Evolutionary conservation across 2,888 invertebrate species (phyloP), one percentile per base, ranked within the genome.

Genomic region (Heteropelma amictum): DNA sequence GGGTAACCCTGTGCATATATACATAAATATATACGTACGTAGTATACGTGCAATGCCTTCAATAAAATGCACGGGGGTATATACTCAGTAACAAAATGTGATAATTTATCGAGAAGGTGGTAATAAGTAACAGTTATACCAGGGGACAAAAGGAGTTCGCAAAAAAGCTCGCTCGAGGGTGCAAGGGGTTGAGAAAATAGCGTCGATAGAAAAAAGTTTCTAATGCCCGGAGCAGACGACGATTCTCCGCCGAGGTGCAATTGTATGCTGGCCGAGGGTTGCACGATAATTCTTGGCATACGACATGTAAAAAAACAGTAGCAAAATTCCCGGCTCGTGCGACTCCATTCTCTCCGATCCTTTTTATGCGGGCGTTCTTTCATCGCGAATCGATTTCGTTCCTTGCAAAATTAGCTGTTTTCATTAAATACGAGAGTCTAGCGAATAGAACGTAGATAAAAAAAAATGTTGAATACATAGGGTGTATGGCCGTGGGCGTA

Each of bases 381-480:
- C 51, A 7, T 51, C 70, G 69, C 77, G 72, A 76, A 80, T 78
- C 79, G 78, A 80, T 79, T 79, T 70, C 69, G 72, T 77, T 70
- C 47, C 68, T 69, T 67, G 77, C 75, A 76, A 78, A 80, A 79
- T 79, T 81, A 79, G 78, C 77, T 78, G 78, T 75, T 80, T 82
- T 79, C 79, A 80, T 79, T 79, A 82, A 81, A 79, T 72, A 67
- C 60, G 53, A 54, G 45, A 51, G 53, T 28, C 3, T 28, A 30
- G 8, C 23, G 47, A 40, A 49, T 19, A 4, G 38, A 19, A 23
- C 17, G 10, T 28, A 19, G 42, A 63, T n/a, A n/a, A n/a, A n/a
- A n/a, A n/a, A n/a, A n/a, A n/a, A n/a, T n/a, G n/a, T n/a, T n/a
- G n/a, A n/a, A n/a, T 67, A 23, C 49, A 49, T 42, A 19, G 14